Evolutionary conservation across 2,797 vertebrate genomes (phyloP).

Genomic region (Nyctibius grandis): DNA sequence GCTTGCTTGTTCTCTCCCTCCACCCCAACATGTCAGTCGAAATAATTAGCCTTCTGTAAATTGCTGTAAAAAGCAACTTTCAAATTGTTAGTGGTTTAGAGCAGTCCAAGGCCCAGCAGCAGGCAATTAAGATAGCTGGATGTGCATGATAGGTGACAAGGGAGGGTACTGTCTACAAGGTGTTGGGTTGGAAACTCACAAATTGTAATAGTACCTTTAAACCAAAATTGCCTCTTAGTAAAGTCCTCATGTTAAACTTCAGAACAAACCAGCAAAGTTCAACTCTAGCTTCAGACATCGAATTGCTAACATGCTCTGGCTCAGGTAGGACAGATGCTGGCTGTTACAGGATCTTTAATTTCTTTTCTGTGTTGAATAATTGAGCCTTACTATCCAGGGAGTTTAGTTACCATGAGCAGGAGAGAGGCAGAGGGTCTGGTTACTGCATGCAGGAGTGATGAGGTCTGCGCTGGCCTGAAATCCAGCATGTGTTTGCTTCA

Average conservation of each 20-base stretch:
- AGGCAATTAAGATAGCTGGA: neutral
- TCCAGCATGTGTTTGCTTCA: neutral
- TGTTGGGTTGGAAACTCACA: neutral
- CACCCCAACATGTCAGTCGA: neutral
- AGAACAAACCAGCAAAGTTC: neutral
- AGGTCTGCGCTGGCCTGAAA: conserved; percentile 27
- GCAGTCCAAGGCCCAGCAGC: neutral
- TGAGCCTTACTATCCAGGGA: conserved; percentile 60
- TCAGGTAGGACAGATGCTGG: neutral
- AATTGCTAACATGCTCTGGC: neutral
- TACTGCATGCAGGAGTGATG: conserved; percentile 37
- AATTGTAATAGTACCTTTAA: neutral
- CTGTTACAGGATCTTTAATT: conserved; percentile 70
- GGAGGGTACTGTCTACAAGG: neutral
- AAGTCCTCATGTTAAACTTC: neutral
- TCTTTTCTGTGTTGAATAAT: conserved; percentile 79
- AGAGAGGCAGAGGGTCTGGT: conserved; percentile 55
- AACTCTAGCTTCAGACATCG: neutral
- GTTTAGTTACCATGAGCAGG: conserved; percentile 66
- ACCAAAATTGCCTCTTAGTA: neutral
- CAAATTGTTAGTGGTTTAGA: neutral
- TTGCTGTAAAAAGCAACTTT: neutral
- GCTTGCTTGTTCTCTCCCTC: neutral
- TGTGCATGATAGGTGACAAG: neutral
- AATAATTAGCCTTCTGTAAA: conserved; percentile 17